Conservation (phyloP, 2,797 vertebrate species). For the Austrolebias charrua region DNA sequence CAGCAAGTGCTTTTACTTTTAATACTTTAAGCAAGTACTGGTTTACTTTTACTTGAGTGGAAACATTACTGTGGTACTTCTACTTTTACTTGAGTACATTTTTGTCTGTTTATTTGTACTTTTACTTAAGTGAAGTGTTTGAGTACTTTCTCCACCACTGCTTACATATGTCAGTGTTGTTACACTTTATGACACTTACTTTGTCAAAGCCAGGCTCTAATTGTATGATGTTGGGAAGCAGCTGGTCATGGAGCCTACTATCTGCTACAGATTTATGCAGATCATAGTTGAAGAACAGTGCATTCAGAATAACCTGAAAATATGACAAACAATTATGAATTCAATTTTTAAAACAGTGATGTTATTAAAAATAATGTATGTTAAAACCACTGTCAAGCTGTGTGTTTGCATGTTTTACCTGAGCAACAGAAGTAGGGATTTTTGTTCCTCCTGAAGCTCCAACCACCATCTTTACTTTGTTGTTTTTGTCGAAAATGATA, state of each 20-base stretch:
- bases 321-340: neutral
- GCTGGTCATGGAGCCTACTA: conserved; percentile 90
- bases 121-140: too few species aligned
- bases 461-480: conserved; percentile 88
- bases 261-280: conserved; percentile 81
- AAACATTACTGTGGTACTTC: too few species aligned
- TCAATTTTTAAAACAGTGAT: neutral
- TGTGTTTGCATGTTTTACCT: conserved; percentile 71
- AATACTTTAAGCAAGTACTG: too few species aligned
- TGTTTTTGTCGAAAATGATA: conserved; percentile 84
- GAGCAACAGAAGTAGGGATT: conserved; percentile 88
- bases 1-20: too few species aligned
- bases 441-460: conserved; percentile 92
- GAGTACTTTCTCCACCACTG: too few species aligned
- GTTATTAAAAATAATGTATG: too few species aligned
- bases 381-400: too few species aligned
- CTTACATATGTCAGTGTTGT: conserved; percentile 17
- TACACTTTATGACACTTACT: conserved; percentile 72
- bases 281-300: conserved; percentile 87
- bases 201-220: conserved; percentile 80
- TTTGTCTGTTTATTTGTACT: too few species aligned
- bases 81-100: too few species aligned
- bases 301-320: conserved; percentile 86
- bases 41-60: too few species aligned
- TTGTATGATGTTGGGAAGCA: conserved; percentile 81